These are phyloP conservation scores for Scaptodrosophila latifasciaeformis DNA, from an alignment of 2,888 invertebrate species.

Conservation along the genomic window DNA sequence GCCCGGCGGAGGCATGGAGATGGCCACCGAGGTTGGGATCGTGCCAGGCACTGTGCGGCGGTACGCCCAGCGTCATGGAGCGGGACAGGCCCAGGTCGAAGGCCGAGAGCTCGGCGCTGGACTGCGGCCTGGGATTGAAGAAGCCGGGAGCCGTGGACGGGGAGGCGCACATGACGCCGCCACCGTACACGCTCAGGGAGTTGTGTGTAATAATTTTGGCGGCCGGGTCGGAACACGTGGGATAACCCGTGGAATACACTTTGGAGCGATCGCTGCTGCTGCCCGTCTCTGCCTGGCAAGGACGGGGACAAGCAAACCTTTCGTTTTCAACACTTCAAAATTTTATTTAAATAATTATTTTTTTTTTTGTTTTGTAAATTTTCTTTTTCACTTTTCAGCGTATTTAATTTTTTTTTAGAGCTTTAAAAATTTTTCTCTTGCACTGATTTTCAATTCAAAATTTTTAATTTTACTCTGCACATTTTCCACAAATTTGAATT, in stretches of 20 bases:
- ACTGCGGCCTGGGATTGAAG: slow-evolving; percentile 75
- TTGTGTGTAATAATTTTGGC: slow-evolving; percentile 76
- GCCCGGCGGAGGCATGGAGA: slow-evolving; percentile 74
- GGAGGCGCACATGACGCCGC: slow-evolving; percentile 76
- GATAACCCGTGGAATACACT: slow-evolving; percentile 70
- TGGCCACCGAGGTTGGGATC: slow-evolving; percentile 76
- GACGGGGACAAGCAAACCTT: slow-evolving; percentile 15
- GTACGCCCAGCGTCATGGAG: slow-evolving; percentile 79
- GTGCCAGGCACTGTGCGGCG: slow-evolving; percentile 78
- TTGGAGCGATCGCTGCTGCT: slow-evolving; percentile 43
- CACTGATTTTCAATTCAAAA: slow-evolving; percentile 20
- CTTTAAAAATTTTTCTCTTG: slow-evolving; percentile 27
- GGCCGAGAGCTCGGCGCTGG: slow-evolving; percentile 74
- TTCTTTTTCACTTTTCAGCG: slow-evolving; percentile 4
- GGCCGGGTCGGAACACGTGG: slow-evolving; percentile 71
- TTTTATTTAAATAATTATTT: slow-evolving; percentile 14
- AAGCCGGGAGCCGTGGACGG: slow-evolving; percentile 76
- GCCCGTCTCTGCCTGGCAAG: slow-evolving; percentile 18
- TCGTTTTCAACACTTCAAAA: slow-evolving; percentile 8
- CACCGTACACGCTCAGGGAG: slow-evolving; percentile 76
- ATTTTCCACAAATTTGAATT: slow-evolving; percentile 30
- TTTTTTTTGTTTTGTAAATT: slow-evolving; percentile 13
- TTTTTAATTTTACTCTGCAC: slow-evolving; percentile 36
- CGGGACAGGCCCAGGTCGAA: slow-evolving; percentile 76
- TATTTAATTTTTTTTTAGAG: slow-evolving; percentile 11